Percentiles rank a stretch among this genome's conserved stretches.
Evolutionary conservation across 2,888 invertebrate species (phyloP).

Genomic region (Acrobasis repandana): DNA sequence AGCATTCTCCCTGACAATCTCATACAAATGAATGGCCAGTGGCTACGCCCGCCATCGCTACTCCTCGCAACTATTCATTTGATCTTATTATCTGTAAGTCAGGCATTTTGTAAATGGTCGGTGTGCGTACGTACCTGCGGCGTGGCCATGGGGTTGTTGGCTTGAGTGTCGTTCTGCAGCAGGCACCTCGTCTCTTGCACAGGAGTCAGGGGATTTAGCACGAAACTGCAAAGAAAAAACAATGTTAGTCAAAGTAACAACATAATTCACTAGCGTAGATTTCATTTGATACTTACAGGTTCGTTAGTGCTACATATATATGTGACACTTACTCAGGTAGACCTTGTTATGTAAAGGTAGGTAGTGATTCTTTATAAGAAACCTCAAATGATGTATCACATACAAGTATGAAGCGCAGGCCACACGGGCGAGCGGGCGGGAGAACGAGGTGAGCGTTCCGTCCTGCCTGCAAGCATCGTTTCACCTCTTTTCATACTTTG

Average conservation of each 20-base stretch:
- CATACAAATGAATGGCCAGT: slow-evolving; percentile 15
- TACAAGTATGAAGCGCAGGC: too few species aligned
- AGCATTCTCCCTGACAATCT: slow-evolving; percentile 20
- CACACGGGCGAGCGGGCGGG: too few species aligned
- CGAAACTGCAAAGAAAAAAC: slow-evolving; percentile 87
- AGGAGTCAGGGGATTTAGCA: slow-evolving; percentile 94
- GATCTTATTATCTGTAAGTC: slow-evolving; percentile 14
- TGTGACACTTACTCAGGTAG: too few species aligned
- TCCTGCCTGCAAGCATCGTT: too few species aligned
- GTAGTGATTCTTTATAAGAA: too few species aligned
- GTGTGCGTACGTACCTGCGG: slow-evolving; percentile 82
- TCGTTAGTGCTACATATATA: too few species aligned
- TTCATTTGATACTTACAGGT: too few species aligned
- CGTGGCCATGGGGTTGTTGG: slow-evolving; percentile 92
- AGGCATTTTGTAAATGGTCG: slow-evolving; percentile 12
- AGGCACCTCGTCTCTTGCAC: slow-evolving; percentile 95
- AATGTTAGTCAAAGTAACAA: slow-evolving; percentile 8
- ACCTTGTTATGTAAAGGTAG: too few species aligned
- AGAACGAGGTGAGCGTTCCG: too few species aligned
- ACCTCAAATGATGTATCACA: too few species aligned
- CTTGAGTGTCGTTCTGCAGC: slow-evolving; percentile 95
- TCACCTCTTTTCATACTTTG: too few species aligned
- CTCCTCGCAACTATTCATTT: slow-evolving; percentile 21
- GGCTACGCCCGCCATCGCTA: slow-evolving; percentile 7
- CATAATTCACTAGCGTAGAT: background rate